Base-by-base conservation (phyloP, 1,140 invertebrate genomes). In the Pachyrhynchus sulphureomaculatus region DNA sequence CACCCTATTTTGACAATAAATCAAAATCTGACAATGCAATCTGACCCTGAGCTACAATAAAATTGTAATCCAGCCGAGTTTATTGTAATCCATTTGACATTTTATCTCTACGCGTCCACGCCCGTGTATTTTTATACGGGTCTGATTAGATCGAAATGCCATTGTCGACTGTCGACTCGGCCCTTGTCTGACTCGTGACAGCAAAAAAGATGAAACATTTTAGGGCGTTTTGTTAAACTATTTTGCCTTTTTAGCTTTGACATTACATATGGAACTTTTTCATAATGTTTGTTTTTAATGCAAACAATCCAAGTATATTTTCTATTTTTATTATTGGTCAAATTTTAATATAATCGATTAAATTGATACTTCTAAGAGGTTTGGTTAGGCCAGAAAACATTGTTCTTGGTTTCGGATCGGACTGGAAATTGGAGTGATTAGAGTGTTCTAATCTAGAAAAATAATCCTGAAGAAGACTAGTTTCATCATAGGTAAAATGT, bases 141-240 rank as follows among this genome's bases (percentile, higher is more conserved):
- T 37, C 56, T 37, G 56, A 58, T 58, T 58, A 58, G 56, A 58
- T 58, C 56, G 56, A 58, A 58, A 58, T 48, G 56, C 56, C 56
- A 58, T 58, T 49, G 56, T 58, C 56, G 44, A 32, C 44, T 36
- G 56, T 54, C 52, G 26, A 5, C 18, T 26, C 23, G 37, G 37
- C 20, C 52, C 52, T 18, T 21, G 20, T 17, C n/a, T 20, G 51
- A 12, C 51, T 10, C 12, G 34, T 32, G 45, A 48, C 23, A 48
- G 26, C 23, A 48, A 48, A 48, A 29, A 48, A 29, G 45, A 48
- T 26, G 45, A 48, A 48, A 9, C 45, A 23, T 33, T 48, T 23
- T 15, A 9, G 45, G 24, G 24, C 45, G 45, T 48, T 48, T 26
- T 48, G 45, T 26, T 26, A 23, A 48, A 32, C 45, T 23, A 48